These are phyloP conservation scores for Bombus ignitus DNA, from an alignment of 1,140 invertebrate species.

Conservation along the genomic window DNA sequence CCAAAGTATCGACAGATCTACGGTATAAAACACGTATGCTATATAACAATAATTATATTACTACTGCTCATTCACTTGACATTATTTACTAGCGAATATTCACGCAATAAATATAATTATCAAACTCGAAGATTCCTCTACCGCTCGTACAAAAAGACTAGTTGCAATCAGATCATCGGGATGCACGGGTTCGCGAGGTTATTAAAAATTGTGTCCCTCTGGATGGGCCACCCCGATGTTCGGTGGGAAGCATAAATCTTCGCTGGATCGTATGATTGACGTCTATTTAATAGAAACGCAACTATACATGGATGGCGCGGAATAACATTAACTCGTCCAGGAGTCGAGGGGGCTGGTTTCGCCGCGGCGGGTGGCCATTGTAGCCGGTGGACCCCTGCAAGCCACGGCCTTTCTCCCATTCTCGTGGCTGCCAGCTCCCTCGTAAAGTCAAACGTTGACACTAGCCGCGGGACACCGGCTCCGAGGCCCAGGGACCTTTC, in stretches of 20 bases:
- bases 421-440: constrained; percentile 74
- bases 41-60: no score
- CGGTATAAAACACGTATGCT: no score
- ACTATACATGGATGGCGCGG: constrained; percentile 73
- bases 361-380: constrained; percentile 79
- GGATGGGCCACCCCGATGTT: constrained; percentile 49
- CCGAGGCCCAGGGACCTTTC: constrained; percentile 42
- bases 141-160: background rate
- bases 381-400: constrained; percentile 72
- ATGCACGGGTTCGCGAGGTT: constrained; percentile 15
- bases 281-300: constrained; percentile 81
- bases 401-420: constrained; percentile 71
- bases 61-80: no score
- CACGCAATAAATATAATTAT: background rate
- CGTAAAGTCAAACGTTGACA: constrained; percentile 82
- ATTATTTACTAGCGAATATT: background rate
- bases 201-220: constrained; percentile 66
- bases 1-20: no score
- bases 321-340: constrained; percentile 80
- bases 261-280: constrained; percentile 75
- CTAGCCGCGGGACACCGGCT: constrained; percentile 76
- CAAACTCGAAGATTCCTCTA: background rate
- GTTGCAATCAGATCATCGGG: background rate
- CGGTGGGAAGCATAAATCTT: constrained; percentile 69
- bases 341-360: constrained; percentile 77